Evolutionary conservation across 2,797 vertebrate genomes (phyloP).

Genomic region (Aselliscus stoliczkanus): DNA sequence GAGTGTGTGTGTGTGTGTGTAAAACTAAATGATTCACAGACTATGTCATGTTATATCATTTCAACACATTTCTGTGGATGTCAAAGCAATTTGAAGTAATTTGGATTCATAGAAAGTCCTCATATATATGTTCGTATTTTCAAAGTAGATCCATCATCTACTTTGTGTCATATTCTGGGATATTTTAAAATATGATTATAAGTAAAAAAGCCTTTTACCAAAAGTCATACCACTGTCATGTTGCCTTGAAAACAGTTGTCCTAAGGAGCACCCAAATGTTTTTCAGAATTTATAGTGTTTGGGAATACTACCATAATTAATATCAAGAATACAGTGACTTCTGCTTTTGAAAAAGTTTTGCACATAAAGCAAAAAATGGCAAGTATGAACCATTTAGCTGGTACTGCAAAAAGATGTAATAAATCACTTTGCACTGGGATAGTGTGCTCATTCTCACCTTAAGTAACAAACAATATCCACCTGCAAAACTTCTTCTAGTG

Average conservation of each 20-base stretch:
- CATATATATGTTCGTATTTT: neutral
- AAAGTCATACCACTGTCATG: neutral
- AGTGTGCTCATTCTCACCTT: constrained; percentile 15
- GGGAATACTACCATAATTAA: constrained; percentile 46
- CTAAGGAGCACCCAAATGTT: neutral
- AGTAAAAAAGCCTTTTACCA: neutral
- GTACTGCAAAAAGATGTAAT: constrained; percentile 55
- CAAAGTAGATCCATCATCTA: neutral
- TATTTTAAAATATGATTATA: neutral
- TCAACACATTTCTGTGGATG: neutral
- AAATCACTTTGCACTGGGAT: constrained; percentile 45
- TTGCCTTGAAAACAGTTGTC: neutral
- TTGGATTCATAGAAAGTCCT: neutral
- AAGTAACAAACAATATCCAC: constrained; percentile 50
- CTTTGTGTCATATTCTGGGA: neutral
- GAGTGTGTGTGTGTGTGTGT: neutral
- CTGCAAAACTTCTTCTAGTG: constrained; percentile 1
- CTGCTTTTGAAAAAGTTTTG: constrained; percentile 32
- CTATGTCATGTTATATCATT: rapidly evolving
- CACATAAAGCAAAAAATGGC: constrained; percentile 62
- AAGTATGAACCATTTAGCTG: constrained; percentile 48
- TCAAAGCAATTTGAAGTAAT: neutral
- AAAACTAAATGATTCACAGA: neutral
- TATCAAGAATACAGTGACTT: constrained; percentile 27
- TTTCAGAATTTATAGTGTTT: neutral